Base-by-base conservation (phyloP, 2,888 invertebrate species). In the Cheiracanthium punctorium region DNA sequence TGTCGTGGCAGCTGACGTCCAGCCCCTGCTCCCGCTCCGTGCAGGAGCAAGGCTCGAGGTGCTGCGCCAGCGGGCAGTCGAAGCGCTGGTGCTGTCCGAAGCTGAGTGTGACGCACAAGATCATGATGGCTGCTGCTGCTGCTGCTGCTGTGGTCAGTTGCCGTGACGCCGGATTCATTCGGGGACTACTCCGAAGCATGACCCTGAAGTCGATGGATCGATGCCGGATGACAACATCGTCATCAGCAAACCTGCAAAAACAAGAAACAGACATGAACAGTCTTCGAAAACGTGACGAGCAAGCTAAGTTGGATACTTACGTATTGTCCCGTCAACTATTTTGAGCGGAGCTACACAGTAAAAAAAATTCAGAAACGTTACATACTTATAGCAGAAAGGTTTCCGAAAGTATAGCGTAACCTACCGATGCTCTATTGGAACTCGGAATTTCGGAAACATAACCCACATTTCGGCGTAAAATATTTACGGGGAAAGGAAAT, bases 1-100 rank as follows among this genome's bases (percentile, higher is more conserved):
- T 64, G 58, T 76, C 95, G 93, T 96, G 96, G 93, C 97, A 97
- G 88, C 96, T 93, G 89, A 97, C 95, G 91, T 97, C 97, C 90
- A 97, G 93, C 24, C 89, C 90, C 69, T 96, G 96, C 90, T 96
- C 95, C 92, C 96, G 96, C 89, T 96, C 95, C 89, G 94, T 94
- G 92, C 97, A 97, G 89, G 94, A 93, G 93, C 97, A 97, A 48
- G 96, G 96, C 20, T 82, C 84, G 28, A 89, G 76, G 43, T 87
- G 81, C 72, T 72, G 87, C 32, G 87, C 65, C 30, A 76, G 41
- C 30, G 77, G 81, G 81, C 77, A 76, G 72, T 73, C 81, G 58
- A 65, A 80, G 41, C 69, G 81, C 20, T 71, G 75, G n/a, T n/a
- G n/a, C 5, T 43, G 37, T 20, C 67, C 52, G 20, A 37, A 24